Evolutionary conservation across 2,113 vertebrate genomes (phyloP), one percentile per base, ranked within the genome.

Genomic region (Pogonocichla stellata): DNA sequence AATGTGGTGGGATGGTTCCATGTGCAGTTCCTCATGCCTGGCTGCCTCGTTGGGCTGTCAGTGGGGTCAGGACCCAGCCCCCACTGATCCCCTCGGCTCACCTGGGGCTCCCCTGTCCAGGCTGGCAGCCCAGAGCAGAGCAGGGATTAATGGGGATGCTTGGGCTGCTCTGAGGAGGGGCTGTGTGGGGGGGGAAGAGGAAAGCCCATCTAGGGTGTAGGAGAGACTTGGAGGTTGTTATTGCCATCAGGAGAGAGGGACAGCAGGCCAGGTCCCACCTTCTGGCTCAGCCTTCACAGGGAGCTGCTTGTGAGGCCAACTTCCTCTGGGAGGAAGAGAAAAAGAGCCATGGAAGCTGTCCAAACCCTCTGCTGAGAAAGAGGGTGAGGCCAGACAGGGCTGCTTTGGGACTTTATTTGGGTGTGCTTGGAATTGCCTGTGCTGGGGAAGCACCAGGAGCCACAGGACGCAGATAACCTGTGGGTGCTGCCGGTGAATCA

Each of bases 341-440:
- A 61, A 34, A 34, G 70, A 96, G 81, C 20, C 8, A 0, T 92
- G 95, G 96, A 92, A 72, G 26, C 2, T 5, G 53, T 91, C 92
- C 95, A 95, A 95, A 61, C 50, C 85, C 62, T 89, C 33, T 73
- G 79, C 92, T 86, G 93, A 92, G 95, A 90, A 90, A 88, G 57
- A 95, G 92, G 93, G 95, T 80, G 92, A 90, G 90, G 95, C 95
- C 81, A 93, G 95, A 90, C 95, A 23, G 92, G 92, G 29, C 34
- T 70, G 93, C 36, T 92, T 82, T 17, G 94, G 96, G 90, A 75
- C 79, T 95, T 93, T 82, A 65, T 92, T 95, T 88, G 92, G 90
- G 78, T 94, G 93, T 95, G 82, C 82, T 80, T 72, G 92, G 85
- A 75, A 24, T 20, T 57, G 90, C 90, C 40, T 17, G 53, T 8